These are phyloP conservation scores for Neopelma chrysocephalum DNA, from an alignment of 2,797 vertebrate species.

Conservation along the genomic window DNA sequence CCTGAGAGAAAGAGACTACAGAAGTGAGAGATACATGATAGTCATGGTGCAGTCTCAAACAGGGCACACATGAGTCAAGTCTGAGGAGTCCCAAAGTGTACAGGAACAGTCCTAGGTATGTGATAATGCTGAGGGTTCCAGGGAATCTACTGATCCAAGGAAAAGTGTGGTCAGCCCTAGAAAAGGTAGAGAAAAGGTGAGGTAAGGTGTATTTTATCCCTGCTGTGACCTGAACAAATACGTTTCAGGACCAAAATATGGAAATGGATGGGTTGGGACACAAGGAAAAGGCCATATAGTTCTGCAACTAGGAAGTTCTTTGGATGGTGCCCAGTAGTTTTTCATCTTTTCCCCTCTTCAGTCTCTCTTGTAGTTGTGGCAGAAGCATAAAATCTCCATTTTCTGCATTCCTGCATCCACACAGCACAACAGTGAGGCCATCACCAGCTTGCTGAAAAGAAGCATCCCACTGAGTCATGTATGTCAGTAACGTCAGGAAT, in stretches of 20 bases:
- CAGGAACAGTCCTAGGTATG: not conserved
- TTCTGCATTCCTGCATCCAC: not conserved
- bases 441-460: not conserved
- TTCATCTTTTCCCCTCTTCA: not conserved
- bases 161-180: not conserved
- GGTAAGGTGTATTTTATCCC: not conserved
- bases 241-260: not conserved
- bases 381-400: not conserved
- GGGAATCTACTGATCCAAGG: not conserved
- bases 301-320: not conserved
- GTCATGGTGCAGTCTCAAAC: not conserved
- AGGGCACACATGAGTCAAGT: not conserved
- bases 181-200: not conserved
- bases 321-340: not conserved
- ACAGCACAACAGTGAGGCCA: not conserved
- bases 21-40: not conserved
- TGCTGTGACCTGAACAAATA: not conserved
- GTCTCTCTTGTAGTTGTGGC: not conserved
- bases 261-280: not conserved
- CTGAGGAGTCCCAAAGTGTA: not conserved
- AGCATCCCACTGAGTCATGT: not conserved
- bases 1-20: not conserved
- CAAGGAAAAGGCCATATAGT: not conserved
- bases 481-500: not conserved
- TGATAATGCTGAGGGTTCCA: not conserved